Evolutionary conservation across 2,888 invertebrate genomes (phyloP), one percentile per base, ranked within the genome.

Genomic region (Cistogaster globosa): DNA sequence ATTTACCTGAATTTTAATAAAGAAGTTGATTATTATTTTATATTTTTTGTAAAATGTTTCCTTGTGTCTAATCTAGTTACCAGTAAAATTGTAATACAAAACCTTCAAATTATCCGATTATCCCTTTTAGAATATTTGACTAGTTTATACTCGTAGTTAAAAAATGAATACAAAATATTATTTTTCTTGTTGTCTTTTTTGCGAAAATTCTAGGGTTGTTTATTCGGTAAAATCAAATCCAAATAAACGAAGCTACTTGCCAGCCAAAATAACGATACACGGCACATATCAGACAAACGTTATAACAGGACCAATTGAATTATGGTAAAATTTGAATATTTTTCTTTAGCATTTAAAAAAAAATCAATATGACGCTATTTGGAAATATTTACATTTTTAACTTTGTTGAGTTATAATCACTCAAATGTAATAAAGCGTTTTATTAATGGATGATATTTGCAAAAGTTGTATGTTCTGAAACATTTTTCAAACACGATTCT

Each of bases 161-260:
- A 72, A 62, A 42, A 22, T 16, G 36, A 55, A 26, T 45, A 38
- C 14, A 57, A 69, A 36, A 22, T 62, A 38, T n/a, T 55, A 53
- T 63, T 22, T 72, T 81, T 57, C 36, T 76, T 72, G n/a, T n/a
- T n/a, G n/a, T n/a, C n/a, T n/a, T 69, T 62, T 78, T 79, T 72
- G 26, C 26, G n/a, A 75, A 60, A 60, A 55, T 86, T 91, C 87
- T 90, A 91, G 91, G 91, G 91, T 91, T 90, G 90, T 91, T 90
- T 91, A 91, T 90, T 90, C 91, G 87, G 88, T 91, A 87, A 91
- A 90, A 89, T 90, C 91, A 90, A 90, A 91, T 91, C 89, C 90
- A 90, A 91, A 91, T 89, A 90, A 88, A 87, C 89, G 90, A 89
- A 91, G 90, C 89, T 91, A 90, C 88, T 89, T 91, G 90, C 91